phyloP scores from a whole-genome alignment of 2,113 vertebrate genomes.

The Calidris pugnax region DNA sequence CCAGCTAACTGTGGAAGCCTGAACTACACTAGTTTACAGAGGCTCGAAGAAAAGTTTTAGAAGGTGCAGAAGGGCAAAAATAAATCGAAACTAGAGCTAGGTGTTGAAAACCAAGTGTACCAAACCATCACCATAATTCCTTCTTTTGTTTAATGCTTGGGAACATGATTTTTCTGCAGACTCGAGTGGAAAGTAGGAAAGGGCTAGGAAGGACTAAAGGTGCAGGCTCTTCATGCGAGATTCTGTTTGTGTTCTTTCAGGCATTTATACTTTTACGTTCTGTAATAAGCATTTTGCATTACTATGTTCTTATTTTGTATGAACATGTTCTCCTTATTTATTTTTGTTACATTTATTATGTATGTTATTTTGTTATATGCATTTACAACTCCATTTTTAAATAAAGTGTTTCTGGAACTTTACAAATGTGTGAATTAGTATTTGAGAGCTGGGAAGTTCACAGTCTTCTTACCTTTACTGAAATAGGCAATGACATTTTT shows the following conservation, averaged over 20 bases:
- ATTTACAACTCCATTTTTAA: constrained; percentile 92
- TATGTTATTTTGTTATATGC: constrained; percentile 90
- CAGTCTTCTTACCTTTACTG: background rate
- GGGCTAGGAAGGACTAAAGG: constrained; percentile 72
- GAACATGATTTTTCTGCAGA: constrained; percentile 59
- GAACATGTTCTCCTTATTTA: constrained; percentile 90
- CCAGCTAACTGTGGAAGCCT: constrained; percentile 62
- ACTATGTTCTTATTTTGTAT: constrained; percentile 88
- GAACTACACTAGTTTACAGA: constrained; percentile 57
- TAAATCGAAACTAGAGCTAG: constrained; percentile 49
- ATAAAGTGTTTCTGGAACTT: constrained; percentile 91
- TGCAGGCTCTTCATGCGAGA: constrained; percentile 78
- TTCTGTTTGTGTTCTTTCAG: constrained; percentile 76
- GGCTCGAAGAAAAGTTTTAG: constrained; percentile 37
- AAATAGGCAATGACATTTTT: background rate
- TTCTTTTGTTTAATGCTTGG: constrained; percentile 66
- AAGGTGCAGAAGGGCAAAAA: constrained; percentile 65
- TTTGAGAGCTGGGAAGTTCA: background rate
- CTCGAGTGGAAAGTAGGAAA: constrained; percentile 50
- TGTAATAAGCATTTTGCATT: constrained; percentile 83
- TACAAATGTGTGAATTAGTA: constrained; percentile 40
- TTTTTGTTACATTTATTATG: constrained; percentile 90
- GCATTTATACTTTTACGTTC: constrained; percentile 80
- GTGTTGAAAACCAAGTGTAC: constrained; percentile 41
- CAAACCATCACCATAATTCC: constrained; percentile 63